Evolutionary conservation across 2,797 vertebrate genomes (phyloP).

Genomic region (Pseudomugil gertrudae): DNA sequence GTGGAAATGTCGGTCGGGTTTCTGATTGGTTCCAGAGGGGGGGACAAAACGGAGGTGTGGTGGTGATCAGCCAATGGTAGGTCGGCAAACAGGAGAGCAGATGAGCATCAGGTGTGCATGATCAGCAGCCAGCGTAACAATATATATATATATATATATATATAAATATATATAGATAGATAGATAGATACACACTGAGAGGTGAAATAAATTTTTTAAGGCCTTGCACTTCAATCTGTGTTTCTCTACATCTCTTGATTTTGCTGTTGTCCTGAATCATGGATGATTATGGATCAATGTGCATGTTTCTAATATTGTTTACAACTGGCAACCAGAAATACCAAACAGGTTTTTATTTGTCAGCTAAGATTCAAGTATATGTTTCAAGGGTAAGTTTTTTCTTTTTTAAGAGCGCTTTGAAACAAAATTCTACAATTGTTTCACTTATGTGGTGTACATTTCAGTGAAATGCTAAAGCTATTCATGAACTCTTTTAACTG

Average conservation of each 20-base stretch:
- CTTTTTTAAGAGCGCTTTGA: background rate
- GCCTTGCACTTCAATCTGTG: constrained; percentile 22
- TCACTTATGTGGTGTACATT: no score
- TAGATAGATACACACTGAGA: background rate
- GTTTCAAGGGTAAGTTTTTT: background rate
- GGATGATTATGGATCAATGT: constrained; percentile 26
- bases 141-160: no score
- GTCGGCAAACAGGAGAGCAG: no score
- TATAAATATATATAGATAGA: no score
- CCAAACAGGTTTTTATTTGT: background rate
- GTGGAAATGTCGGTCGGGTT: no score
- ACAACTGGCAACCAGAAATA: background rate
- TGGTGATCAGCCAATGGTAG: no score
- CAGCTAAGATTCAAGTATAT: background rate
- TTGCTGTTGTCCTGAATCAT: constrained; percentile 53
- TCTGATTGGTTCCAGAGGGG: no score
- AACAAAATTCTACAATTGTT: background rate
- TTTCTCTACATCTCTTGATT: constrained; percentile 14
- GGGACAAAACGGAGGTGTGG: no score
- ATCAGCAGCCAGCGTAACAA: no score
- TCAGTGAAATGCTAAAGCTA: background rate
- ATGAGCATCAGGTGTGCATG: no score
- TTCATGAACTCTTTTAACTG: background rate
- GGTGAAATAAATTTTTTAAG: constrained; percentile 28
- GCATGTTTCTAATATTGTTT: constrained; percentile 1